Conservation (phyloP, 1,140 invertebrate species). For the Cydia strobilella region DNA sequence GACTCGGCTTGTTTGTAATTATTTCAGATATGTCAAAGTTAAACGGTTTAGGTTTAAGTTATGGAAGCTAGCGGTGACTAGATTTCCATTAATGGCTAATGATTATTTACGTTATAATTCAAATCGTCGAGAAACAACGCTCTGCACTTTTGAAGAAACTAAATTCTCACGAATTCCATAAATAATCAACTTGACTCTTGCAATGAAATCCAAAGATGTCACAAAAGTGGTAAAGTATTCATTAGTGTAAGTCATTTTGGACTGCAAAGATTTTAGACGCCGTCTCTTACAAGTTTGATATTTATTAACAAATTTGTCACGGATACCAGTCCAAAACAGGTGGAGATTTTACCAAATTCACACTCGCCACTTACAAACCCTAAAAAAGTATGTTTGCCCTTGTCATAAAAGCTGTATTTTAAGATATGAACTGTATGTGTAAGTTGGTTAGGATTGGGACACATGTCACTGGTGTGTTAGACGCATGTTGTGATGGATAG, state of each 20-base stretch:
- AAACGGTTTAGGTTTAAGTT: slow-evolving; percentile 35
- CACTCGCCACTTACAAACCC: not conserved
- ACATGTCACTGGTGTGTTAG: slow-evolving; percentile 24
- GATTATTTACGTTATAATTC: not conserved
- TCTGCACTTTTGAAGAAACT: slow-evolving; percentile 8
- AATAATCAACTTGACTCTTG: not conserved
- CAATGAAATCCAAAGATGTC: not conserved
- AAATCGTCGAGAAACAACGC: not conserved
- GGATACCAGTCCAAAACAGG: slow-evolving; percentile 28
- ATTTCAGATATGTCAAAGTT: slow-evolving; percentile 72
- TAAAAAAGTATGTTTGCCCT: not conserved
- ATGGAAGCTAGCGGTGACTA: slow-evolving; percentile 43
- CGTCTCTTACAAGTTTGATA: slow-evolving; percentile 30
- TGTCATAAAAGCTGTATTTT: not conserved
- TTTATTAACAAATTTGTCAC: slow-evolving; percentile 36
- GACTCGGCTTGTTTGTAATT: slow-evolving; percentile 74
- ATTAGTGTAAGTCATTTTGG: not conserved
- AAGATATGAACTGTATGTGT: not conserved
- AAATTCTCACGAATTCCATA: slow-evolving; percentile 23
- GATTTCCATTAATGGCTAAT: not conserved
- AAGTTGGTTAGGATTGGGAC: slow-evolving; percentile 16
- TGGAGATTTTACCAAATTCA: slow-evolving; percentile 6
- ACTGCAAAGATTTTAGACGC: slow-evolving; percentile 1
- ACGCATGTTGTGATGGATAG: slow-evolving; percentile 24
- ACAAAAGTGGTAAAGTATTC: not conserved